phyloP scores from a whole-genome alignment of 2,888 invertebrate species.

The Caenorhabditis imperialis region DNA sequence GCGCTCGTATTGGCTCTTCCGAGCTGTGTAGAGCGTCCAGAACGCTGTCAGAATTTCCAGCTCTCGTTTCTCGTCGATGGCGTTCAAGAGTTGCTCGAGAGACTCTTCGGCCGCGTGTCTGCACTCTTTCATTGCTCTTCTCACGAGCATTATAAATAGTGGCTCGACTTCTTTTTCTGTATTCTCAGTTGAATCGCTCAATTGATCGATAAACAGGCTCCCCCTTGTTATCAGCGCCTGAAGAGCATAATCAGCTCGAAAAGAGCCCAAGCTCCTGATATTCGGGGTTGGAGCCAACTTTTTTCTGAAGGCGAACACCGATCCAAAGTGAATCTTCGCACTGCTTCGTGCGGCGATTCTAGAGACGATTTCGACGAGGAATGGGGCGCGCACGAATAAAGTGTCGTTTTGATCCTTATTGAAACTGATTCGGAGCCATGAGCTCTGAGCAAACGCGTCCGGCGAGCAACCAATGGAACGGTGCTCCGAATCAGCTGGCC shows the following conservation, averaged over 20 bases:
- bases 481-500: conserved; percentile 37
- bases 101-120: conserved; percentile 59
- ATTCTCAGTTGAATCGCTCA: conserved; percentile 33
- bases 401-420: background rate
- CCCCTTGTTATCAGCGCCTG: conserved; percentile 63
- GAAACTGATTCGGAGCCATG: conserved; percentile 24
- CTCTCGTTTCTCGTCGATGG: conserved; percentile 62
- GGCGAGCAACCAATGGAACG: conserved; percentile 39
- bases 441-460: conserved; percentile 46
- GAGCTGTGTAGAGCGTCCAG: conserved; percentile 28
- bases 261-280: conserved; percentile 39
- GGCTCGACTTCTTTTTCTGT: conserved; percentile 15
- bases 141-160: conserved; percentile 33
- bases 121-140: conserved; percentile 44
- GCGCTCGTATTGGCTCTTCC: conserved; percentile 15
- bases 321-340: conserved; percentile 51
- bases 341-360: conserved; percentile 5
- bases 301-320: conserved; percentile 40
- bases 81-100: conserved; percentile 60
- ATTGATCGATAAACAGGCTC: conserved; percentile 58
- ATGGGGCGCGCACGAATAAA: background rate
- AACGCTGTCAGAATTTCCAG: conserved; percentile 55
- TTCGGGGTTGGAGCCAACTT: conserved; percentile 19
- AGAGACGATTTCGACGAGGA: background rate
- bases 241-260: conserved; percentile 61